Conservation (phyloP, 2,113 vertebrate genomes). For the Sinocyclocheilus anophthalmus region DNA sequence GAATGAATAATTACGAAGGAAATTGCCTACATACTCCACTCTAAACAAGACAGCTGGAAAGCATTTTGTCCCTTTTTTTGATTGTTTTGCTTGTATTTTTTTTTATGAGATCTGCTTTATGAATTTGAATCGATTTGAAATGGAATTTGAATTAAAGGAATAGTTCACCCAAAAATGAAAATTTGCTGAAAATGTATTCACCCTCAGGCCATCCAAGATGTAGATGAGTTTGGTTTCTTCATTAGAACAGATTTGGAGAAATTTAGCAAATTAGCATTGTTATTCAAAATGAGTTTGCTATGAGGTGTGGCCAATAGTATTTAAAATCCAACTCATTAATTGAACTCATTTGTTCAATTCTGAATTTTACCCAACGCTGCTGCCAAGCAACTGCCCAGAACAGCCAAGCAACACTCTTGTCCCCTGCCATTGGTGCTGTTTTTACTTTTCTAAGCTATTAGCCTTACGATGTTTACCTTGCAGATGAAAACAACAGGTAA, state of each 20-base stretch:
- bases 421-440: background rate
- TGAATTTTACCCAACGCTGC: too few species aligned
- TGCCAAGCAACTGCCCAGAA: too few species aligned
- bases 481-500: background rate
- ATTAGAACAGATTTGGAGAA: background rate
- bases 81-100: background rate
- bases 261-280: too few species aligned
- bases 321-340: too few species aligned
- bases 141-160: background rate
- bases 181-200: too few species aligned
- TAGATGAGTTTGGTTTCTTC: background rate
- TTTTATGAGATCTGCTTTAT: background rate
- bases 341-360: too few species aligned
- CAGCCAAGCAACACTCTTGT: too few species aligned
- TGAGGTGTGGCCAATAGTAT: too few species aligned
- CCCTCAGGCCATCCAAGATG: too few species aligned
- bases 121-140: background rate
- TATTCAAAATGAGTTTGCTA: too few species aligned
- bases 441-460: background rate
- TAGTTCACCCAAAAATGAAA: too few species aligned
- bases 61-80: background rate
- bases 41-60: background rate
- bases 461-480: background rate
- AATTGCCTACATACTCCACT: background rate
- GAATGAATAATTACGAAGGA: slow-evolving; percentile 11